Base-by-base conservation (phyloP, 2,113 vertebrate species). In the Enhydra lutris region DNA sequence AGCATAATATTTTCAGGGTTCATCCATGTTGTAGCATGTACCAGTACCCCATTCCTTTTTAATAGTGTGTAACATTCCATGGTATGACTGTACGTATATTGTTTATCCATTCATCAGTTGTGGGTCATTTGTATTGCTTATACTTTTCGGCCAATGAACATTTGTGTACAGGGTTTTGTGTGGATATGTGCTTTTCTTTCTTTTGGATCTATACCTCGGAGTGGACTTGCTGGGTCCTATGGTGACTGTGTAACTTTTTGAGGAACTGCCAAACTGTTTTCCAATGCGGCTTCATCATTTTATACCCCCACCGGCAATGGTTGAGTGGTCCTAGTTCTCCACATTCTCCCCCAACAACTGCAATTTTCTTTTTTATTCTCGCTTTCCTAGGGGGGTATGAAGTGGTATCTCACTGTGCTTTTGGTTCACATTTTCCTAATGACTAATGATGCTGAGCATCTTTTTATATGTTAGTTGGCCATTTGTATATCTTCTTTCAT, bases 401-500 rank as follows among this genome's bases (percentile, higher is more conserved):
- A 21, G 31, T 76, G 45, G 20, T 74, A 29, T 90, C 6, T 87
- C 80, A 24, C 23, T 61, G 14, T 39, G 79, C 15, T 42, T 96
- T 90, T 80, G 23, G 63, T 91, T 65, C 57, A 17, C 45, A 47
- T 79, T 95, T 79, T n/a, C 39, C 55, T 91, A 21, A 55, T 34
- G 71, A 26, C 8, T 45, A 26, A 34, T n/a, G 67, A 61, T 74
- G 69, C 18, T 23, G 92, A 65, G 3, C 52, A 79, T 76, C 39
- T 89, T 83, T 76, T 82, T 42, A 17, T 67, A 6, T 81, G 23
- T 63, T 80, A 24, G 11, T 52, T 76, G 31, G 36, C 17, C 34
- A n/a, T 94, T 79, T 88, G 61, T 69, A 1, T 93, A 36, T 90
- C 63, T 96, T 91, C 73, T 86, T 91, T 74, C 50, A 59, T 69